Evolutionary conservation across 1,140 invertebrate genomes (phyloP).

Genomic region (Rhysida immarginata): DNA sequence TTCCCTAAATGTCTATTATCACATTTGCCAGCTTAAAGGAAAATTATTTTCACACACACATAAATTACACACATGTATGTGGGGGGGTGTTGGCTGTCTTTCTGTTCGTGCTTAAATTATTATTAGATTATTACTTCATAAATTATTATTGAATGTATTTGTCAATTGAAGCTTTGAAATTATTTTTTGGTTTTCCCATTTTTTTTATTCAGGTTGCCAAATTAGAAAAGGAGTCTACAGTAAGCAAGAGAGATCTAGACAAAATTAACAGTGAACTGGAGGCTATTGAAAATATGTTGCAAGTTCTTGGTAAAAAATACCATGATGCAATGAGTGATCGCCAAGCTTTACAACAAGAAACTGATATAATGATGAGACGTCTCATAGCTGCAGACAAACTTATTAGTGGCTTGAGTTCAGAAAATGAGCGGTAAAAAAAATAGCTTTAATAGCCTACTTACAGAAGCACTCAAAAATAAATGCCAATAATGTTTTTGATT

Average conservation of each 20-base stretch:
- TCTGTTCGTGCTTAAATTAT: no score
- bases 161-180: no score
- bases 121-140: no score
- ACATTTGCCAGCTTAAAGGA: no score
- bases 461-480: no score
- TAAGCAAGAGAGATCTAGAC: constrained; percentile 48
- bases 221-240: constrained; percentile 46
- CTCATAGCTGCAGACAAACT: constrained; percentile 68
- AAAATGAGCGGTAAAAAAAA: constrained; percentile 48
- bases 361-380: constrained; percentile 60
- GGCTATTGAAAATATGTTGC: constrained; percentile 49
- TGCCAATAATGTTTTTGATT: no score
- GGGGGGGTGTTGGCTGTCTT: no score
- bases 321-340: constrained; percentile 54
- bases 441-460: no score
- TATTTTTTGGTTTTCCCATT: neutral
- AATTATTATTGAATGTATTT: no score
- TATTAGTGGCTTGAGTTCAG: constrained; percentile 62
- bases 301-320: constrained; percentile 53
- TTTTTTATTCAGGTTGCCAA: constrained; percentile 37
- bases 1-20: no score
- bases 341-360: constrained; percentile 62
- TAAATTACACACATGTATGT: no score
- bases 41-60: no score
- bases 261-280: constrained; percentile 58